Conservation (phyloP, 1,140 invertebrate species). For the Aricia agestis region DNA sequence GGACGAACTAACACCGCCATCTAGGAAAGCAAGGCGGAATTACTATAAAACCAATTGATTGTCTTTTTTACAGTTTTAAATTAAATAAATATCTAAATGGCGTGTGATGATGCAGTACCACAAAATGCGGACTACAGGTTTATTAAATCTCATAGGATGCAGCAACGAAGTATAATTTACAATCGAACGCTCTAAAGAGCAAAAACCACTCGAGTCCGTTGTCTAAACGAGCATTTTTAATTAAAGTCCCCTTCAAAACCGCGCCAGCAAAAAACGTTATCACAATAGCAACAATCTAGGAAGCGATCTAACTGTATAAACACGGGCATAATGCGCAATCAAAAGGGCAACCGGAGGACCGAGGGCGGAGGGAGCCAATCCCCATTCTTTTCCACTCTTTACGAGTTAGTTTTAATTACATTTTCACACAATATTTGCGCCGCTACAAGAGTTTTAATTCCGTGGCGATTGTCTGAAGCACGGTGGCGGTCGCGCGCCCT, state of each 20-base stretch:
- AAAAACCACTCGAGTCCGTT: conserved; percentile 39
- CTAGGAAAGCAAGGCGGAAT: no score
- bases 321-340: conserved; percentile 72
- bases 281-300: conserved; percentile 74
- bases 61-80: no score
- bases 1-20: no score
- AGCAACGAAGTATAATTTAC: neutral
- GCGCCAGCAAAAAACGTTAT: conserved; percentile 62
- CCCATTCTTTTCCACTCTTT: conserved; percentile 38
- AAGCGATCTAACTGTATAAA: conserved; percentile 74
- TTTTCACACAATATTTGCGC: conserved; percentile 33
- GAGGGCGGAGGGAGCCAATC: conserved; percentile 34
- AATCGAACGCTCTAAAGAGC: conserved; percentile 25
- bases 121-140: no score
- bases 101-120: no score
- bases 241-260: conserved; percentile 69
- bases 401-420: conserved; percentile 60
- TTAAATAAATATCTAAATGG: no score
- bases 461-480: neutral
- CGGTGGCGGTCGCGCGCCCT: neutral
- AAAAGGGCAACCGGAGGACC: conserved; percentile 63
- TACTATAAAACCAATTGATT: no score
- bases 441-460: conserved; percentile 6
- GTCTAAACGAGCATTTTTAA: conserved; percentile 67
- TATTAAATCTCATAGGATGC: no score